Conservation (phyloP, 2,113 vertebrate genomes). For the Cynopterus brachyotis region DNA sequence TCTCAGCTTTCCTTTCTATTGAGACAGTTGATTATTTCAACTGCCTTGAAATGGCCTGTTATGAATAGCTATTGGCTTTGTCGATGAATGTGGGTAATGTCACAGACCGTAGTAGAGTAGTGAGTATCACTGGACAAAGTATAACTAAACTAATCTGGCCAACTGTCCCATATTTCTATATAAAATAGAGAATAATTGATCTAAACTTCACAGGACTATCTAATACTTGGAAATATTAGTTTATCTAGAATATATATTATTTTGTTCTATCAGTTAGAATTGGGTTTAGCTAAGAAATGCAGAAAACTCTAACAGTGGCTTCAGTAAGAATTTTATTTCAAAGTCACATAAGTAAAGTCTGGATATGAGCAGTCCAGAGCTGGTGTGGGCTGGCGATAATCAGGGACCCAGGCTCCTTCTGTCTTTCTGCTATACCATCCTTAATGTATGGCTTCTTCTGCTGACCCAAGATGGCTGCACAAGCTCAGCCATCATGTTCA, state of each 20-base stretch:
- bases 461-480: neutral
- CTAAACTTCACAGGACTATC: neutral
- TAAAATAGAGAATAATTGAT: neutral
- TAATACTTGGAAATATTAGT: neutral
- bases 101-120: neutral
- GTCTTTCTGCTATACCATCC: neutral
- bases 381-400: neutral
- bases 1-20: neutral
- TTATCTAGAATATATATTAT: neutral
- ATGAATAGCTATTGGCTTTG: neutral
- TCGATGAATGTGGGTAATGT: neutral
- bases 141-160: neutral
- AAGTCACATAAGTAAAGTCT: neutral
- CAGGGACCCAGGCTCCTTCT: neutral
- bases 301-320: neutral
- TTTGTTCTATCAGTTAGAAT: neutral
- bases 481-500: too few relatives aligned
- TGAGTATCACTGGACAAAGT: neutral
- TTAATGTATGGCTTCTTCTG: neutral
- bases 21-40: neutral
- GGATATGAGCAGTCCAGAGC: neutral
- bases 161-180: neutral
- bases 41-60: neutral
- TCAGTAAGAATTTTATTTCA: neutral
- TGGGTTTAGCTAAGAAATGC: neutral